A percentile compares a stretch with the other conserved stretches of the same genome.
phyloP scores from a whole-genome alignment of 1,140 invertebrate species.

The Neuroterus valhalla region DNA sequence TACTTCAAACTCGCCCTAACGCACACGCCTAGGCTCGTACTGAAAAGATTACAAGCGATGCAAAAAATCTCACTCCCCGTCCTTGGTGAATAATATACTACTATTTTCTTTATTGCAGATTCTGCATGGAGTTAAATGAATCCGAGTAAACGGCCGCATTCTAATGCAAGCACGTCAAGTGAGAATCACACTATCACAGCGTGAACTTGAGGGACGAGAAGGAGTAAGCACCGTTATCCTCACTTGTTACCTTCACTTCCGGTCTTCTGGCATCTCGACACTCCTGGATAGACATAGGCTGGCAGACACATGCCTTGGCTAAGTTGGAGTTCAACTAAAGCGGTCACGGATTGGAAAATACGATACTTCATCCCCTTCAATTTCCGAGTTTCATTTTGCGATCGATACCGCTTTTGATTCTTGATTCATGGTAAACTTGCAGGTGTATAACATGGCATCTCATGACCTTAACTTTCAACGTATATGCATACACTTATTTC shows the following conservation, averaged over 20 bases:
- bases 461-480: not conserved
- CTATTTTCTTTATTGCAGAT: not conserved
- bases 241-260: conserved; percentile 23
- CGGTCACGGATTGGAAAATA: not conserved
- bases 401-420: no score
- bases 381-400: no score
- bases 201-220: conserved; percentile 23
- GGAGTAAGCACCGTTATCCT: conserved; percentile 19
- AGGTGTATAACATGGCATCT: not conserved
- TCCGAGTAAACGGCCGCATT: conserved; percentile 12
- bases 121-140: not conserved
- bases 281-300: not conserved
- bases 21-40: no score
- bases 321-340: not conserved
- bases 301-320: conserved; percentile 5
- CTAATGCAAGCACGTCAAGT: conserved; percentile 15
- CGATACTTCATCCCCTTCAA: not conserved
- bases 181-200: conserved; percentile 22
- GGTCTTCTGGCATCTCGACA: conserved; percentile 28
- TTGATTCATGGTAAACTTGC: no score
- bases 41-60: no score
- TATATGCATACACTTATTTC: not conserved
- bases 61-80: no score
- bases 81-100: no score
- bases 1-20: no score